Conservation (phyloP, 1,140 invertebrate species). For the Eumeta japonica region DNA sequence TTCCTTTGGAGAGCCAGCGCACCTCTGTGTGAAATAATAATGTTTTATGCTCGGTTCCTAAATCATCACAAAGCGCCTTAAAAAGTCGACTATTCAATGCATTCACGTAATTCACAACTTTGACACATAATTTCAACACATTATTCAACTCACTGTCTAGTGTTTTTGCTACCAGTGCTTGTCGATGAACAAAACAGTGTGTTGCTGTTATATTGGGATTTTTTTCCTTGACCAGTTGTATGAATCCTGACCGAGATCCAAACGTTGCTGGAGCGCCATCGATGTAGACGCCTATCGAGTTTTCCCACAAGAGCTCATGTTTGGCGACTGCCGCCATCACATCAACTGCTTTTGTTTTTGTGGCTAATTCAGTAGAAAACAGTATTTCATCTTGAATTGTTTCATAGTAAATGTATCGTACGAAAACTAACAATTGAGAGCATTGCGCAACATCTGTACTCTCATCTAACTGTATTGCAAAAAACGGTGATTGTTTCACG, state of each 20-base stretch:
- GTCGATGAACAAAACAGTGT: too few species aligned
- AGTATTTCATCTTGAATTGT: too few species aligned
- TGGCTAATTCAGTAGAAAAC: too few species aligned
- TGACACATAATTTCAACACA: constrained; percentile 20
- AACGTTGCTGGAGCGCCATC: constrained; percentile 28
- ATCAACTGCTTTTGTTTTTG: constrained; percentile 10
- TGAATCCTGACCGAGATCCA: constrained; percentile 26
- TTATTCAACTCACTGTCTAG: constrained; percentile 15
- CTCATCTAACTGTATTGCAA: constrained; percentile 5
- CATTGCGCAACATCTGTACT: too few species aligned
- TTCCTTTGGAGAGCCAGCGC: too few species aligned
- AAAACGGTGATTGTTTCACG: constrained; percentile 6
- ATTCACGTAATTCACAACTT: constrained; percentile 27
- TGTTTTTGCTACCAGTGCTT: constrained; percentile 27
- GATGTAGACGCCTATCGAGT: too few species aligned
- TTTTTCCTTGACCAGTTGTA: constrained; percentile 18
- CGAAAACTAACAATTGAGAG: too few species aligned
- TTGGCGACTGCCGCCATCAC: constrained; percentile 13
- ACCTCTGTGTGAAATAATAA: too few species aligned
- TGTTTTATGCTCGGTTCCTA: constrained; percentile 16
- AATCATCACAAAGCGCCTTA: too few species aligned
- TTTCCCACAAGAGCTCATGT: constrained; percentile 16
- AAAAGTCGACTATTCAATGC: constrained; percentile 24
- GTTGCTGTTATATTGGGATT: constrained; percentile 14
- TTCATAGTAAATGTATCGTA: too few species aligned